phyloP scores from a whole-genome alignment of 2,797 vertebrate genomes.

The Sorex maritimensis region DNA sequence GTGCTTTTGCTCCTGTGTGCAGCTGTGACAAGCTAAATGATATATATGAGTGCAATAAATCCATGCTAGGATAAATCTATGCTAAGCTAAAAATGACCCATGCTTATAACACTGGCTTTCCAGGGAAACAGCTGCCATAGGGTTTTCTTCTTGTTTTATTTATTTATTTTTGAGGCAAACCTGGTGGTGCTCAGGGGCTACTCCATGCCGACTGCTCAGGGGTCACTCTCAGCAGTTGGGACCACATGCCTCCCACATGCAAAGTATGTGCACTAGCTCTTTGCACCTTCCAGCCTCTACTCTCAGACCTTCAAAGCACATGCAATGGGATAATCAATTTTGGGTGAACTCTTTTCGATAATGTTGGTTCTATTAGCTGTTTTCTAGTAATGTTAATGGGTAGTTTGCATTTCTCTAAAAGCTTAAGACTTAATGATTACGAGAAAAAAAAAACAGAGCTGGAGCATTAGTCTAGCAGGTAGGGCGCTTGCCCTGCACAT shows the following conservation, averaged over 20 bases:
- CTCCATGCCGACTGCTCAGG: too few species aligned
- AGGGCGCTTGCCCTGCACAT: background rate
- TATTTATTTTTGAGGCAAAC: conserved; percentile 34
- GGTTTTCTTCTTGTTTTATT: background rate
- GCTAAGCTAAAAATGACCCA: conserved; percentile 3
- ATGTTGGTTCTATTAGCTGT: background rate
- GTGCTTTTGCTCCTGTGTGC: background rate
- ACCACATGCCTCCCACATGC: too few species aligned
- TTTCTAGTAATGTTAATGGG: conserved; percentile 16
- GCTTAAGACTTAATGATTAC: background rate
- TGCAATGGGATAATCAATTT: conserved; percentile 41
- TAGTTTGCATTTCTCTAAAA: background rate
- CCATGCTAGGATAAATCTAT: conserved; percentile 11
- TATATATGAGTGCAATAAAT: background rate
- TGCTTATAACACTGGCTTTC: background rate
- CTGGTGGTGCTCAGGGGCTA: background rate
- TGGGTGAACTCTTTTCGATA: background rate
- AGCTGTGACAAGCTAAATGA: background rate
- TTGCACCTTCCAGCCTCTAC: too few species aligned
- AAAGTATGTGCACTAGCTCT: too few species aligned
- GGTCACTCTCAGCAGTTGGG: too few species aligned
- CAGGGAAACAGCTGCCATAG: background rate
- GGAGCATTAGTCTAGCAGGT: background rate
- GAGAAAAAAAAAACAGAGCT: background rate
- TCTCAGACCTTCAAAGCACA: background rate